Evolutionary conservation across 2,797 vertebrate genomes (phyloP), one percentile per base, ranked within the genome.

Genomic region (Cetoscarus ocellatus): DNA sequence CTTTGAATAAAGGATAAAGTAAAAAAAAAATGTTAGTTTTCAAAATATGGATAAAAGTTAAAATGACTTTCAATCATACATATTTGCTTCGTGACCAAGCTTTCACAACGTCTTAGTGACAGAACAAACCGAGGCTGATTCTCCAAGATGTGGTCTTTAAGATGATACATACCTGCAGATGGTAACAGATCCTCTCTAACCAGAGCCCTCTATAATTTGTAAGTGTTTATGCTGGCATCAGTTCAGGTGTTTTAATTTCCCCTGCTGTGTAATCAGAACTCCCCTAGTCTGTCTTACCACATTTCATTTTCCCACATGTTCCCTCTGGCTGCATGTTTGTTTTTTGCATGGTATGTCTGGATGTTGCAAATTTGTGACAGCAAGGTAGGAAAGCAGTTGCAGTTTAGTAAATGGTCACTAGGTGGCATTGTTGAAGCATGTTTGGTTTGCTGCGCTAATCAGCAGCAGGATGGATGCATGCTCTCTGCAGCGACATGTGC

Each of bases 371-470:
- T 40, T 61, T 36, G 11, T 58, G 7, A 48, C 3, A 2, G 9
- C 27, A 18, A 10, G 34, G 17, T 9, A 38, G 36, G 6, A n/a
- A 27, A 48, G 42, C 27, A n/a, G 3, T 34, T 0, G 43, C 12
- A 51, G 65, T 3, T 10, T 49, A 7, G 7, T 18, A 39, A 55
- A 10, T 4, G 1, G 58, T 27, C 91, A 89, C 80, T 84, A 91
- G 91, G 77, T 91, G 92, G 88, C 90, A 80, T 40, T 85, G 85
- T 85, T 85, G 81, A 77, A 82, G 17, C 79, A 59, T 66, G 49
- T 74, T 79, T 67, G 7, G 19, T 60, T 27, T 12, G 10, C 12
- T 1, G 4, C 10, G 11, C n/a, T 27, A 17, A 40, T 40, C 57
- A 36, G 38, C 61, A 68, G 58, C 10, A 69, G 63, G 61, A 78